Conservation (phyloP, 2,113 vertebrate species). For the Notothenia rossii region DNA sequence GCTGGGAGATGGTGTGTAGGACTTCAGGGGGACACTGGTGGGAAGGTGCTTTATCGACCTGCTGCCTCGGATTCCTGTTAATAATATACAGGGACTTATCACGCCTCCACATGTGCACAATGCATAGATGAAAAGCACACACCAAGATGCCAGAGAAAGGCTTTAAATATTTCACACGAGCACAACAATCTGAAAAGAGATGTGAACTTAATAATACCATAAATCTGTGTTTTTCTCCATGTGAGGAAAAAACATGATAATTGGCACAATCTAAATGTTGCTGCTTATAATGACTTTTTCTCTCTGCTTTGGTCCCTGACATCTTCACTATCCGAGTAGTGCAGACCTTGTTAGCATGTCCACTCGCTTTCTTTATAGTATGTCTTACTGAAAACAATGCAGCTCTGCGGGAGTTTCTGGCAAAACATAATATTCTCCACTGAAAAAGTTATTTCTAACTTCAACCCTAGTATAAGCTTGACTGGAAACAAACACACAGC, state of each 20-base stretch:
- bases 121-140: constrained; percentile 13
- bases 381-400: constrained; percentile 54
- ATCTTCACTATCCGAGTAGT: constrained; percentile 29
- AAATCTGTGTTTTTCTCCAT: constrained; percentile 21
- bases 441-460: background rate
- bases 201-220: background rate
- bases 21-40: constrained; percentile 73
- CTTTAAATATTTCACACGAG: constrained; percentile 25
- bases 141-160: background rate
- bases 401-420: constrained; percentile 13
- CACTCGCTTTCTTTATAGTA: constrained; percentile 20
- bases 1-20: constrained; percentile 69
- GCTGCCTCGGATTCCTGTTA: constrained; percentile 72
- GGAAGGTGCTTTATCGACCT: constrained; percentile 77
- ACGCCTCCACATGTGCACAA: constrained; percentile 73
- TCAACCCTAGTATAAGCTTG: background rate
- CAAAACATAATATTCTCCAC: background rate
- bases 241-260: constrained; percentile 39
- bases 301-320: constrained; percentile 23
- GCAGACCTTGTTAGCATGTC: constrained; percentile 52
- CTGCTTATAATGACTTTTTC: constrained; percentile 52
- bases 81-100: constrained; percentile 79
- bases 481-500: background rate
- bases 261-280: constrained; percentile 37
- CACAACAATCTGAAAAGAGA: constrained; percentile 12